Evolutionary conservation across 2,113 vertebrate genomes (phyloP).

Genomic region (Epinephelus moara): DNA sequence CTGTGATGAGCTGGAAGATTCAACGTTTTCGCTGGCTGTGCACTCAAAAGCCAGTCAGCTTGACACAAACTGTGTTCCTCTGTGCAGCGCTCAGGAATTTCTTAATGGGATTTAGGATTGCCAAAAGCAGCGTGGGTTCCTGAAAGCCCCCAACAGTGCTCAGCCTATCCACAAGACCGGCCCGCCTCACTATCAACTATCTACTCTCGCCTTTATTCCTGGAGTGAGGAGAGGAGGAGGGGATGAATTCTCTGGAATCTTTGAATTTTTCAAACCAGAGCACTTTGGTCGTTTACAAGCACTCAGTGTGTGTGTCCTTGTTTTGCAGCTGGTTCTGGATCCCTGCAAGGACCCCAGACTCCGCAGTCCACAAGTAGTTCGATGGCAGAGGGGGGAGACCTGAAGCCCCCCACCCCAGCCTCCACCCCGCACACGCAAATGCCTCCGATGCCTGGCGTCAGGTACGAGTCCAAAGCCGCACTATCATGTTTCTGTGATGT

Average conservation of each 20-base stretch:
- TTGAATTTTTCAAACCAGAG: constrained; percentile 7
- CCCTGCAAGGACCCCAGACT: constrained; percentile 98
- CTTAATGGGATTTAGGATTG: constrained; percentile 74
- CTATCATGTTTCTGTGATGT: constrained; percentile 9
- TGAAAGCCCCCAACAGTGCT: constrained; percentile 54
- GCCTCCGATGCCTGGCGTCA: constrained; percentile 94
- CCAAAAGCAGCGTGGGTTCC: constrained; percentile 64
- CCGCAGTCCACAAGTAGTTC: constrained; percentile 99
- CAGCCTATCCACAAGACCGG: constrained; percentile 22
- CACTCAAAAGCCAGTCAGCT: constrained; percentile 57
- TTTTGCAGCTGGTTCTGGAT: constrained; percentile 95
- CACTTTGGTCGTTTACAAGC: not conserved
- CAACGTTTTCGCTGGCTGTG: constrained; percentile 57
- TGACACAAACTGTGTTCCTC: constrained; percentile 53
- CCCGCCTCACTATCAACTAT: constrained; percentile 38
- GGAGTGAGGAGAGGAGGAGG: not conserved
- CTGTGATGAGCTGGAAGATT: constrained; percentile 56
- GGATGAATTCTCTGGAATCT: constrained; percentile 24
- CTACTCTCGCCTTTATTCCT: constrained; percentile 33
- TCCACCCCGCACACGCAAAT: constrained; percentile 98
- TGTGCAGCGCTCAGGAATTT: constrained; percentile 55
- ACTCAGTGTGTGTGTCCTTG: constrained; percentile 22
- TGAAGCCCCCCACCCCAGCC: constrained; percentile 98
- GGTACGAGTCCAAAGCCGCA: constrained; percentile 80
- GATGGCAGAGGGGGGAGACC: constrained; percentile 97